Percentiles rank a stretch among this genome's conserved stretches.
These are phyloP conservation scores for Drosophila nigritarsus DNA, from an alignment of 2,888 invertebrate genomes.

Conservation along the genomic window DNA sequence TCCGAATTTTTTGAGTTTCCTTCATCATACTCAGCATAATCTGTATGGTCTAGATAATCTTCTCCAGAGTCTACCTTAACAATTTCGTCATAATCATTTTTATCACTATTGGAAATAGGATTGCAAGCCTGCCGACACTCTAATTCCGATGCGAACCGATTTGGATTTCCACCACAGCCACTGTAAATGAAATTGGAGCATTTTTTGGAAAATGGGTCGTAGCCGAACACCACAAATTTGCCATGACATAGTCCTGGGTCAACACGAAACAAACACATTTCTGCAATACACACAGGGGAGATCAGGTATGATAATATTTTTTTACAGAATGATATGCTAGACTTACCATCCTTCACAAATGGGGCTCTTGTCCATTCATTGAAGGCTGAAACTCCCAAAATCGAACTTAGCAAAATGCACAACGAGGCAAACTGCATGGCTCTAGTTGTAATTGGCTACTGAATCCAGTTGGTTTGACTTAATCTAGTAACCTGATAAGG, in stretches of 20 bases:
- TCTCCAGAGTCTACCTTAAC: not conserved
- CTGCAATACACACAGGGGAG: slow-evolving; percentile 10
- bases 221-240: slow-evolving; percentile 15
- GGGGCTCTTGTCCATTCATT: not conserved
- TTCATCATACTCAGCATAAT: not conserved
- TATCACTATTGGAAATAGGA: not conserved
- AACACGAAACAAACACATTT: slow-evolving; percentile 28
- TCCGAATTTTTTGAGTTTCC: not conserved
- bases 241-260: slow-evolving; percentile 38
- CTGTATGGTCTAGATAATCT: not conserved
- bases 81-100: not conserved
- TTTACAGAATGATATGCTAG: not conserved
- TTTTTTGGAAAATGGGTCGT: slow-evolving; percentile 19
- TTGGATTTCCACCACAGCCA: slow-evolving; percentile 64
- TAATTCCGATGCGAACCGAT: slow-evolving; percentile 32
- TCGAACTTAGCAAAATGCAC: not conserved
- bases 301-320: not conserved
- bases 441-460: slow-evolving; percentile 8
- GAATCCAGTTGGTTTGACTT: slow-evolving; percentile 1
- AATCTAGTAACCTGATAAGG: not conserved
- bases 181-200: slow-evolving; percentile 43
- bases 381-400: not conserved
- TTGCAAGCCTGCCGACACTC: slow-evolving; percentile 39
- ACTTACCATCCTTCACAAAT: slow-evolving; percentile 22
- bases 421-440: slow-evolving; percentile 25